Base-by-base conservation (phyloP, 2,888 invertebrate species). In the Coremacera marginata region DNA sequence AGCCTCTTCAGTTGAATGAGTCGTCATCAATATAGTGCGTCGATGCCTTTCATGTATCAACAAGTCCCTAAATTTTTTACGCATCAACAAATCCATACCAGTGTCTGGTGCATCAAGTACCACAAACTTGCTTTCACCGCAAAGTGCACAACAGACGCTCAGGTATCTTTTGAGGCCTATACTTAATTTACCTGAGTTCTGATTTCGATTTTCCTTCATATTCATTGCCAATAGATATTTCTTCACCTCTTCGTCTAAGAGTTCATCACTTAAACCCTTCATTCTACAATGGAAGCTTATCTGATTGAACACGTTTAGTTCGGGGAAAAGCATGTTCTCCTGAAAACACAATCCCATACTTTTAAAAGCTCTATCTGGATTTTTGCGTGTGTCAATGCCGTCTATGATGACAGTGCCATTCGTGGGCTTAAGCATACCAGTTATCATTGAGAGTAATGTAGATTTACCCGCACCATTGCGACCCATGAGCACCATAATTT, bases 371-470 rank as follows among this genome's bases (percentile, higher is more conserved):
- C 22, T 89, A 11, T 88, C 86, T 72, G 93, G 91, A 81, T 94
- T 91, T 0, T 89, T 90, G 1, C 14, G 44, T 78, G 95, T 92
- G 85, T 95, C 93, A 84, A 91, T 92, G 11, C 94, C 94, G 68
- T 92, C 93, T n/a, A 95, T 90, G 68, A 90, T 87, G 0, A 94
- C 94, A 2, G 92, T 92, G 0, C 95, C 95, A 44, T 91, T 90
- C 0, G 92, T 92, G 2, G 92, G 92, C 37, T 92, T 91, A 77
- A 92, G 88, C 85, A 94, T 92, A n/a, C 94, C 97, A 75, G 95
- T 96, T 51, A 97, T 89, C 93, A 97, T 96, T 0, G 95, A 95
- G 91, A 98, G 95, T 7, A 96, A 95, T 0, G 97, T 97, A 2
- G 96, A 95, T 90, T 97, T 97, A 14, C 97, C 97, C 73, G 96